Conservation (phyloP, 37 sponge, comb jelly and placozoan species). For the Petrosia ficiformis region DNA sequence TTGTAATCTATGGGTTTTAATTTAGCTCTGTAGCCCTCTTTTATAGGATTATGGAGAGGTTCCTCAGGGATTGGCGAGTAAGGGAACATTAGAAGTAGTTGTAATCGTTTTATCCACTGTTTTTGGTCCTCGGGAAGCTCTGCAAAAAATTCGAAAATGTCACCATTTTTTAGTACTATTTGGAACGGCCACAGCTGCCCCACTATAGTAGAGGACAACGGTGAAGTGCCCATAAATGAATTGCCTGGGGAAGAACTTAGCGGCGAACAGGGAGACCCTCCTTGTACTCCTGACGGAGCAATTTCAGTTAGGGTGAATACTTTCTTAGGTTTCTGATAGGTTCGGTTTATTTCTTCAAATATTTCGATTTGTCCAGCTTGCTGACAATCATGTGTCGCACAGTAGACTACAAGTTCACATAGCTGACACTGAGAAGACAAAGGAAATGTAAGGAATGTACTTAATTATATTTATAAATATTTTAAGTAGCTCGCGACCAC, state of each 20-base stretch:
- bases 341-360: conserved; percentile 4
- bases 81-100: conserved; percentile 47
- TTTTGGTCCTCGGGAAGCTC: conserved; percentile 19
- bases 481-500: too few species aligned
- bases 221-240: background rate
- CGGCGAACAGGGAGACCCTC: background rate
- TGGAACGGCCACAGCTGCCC: background rate
- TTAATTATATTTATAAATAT: background rate
- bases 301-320: background rate
- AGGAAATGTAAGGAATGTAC: background rate
- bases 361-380: conserved; percentile 1
- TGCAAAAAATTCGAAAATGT: conserved; percentile 32
- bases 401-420: background rate
- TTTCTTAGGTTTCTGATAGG: conserved; percentile 9
- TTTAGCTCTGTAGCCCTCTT: conserved; percentile 17
- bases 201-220: background rate
- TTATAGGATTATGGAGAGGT: conserved; percentile 39
- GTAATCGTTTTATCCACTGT: conserved; percentile 33
- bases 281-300: background rate
- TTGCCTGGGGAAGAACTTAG: background rate
- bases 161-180: conserved; percentile 5
- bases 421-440: background rate
- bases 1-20: conserved; percentile 31
- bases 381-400: conserved; percentile 3
- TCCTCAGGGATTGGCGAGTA: conserved; percentile 57